Evolutionary conservation across 2,888 invertebrate genomes (phyloP), one percentile per base, ranked within the genome.

Genomic region (Mythimna albipuncta): DNA sequence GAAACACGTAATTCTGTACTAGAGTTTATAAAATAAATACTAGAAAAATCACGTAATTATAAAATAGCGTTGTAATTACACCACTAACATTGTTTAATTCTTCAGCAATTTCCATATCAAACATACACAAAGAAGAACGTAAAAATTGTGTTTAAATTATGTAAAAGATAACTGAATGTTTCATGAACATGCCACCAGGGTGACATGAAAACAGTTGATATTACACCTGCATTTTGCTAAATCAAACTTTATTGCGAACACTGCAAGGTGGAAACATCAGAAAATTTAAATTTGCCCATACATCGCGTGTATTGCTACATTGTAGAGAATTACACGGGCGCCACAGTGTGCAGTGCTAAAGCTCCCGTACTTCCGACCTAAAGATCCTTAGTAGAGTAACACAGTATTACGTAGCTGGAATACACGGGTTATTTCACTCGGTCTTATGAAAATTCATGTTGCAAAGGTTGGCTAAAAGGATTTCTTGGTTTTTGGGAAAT

Each of bases 381-480:
- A 44, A 64, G 64, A 83, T 82, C 61, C 57, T 62, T 71, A 69
- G 62, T 68, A 61, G 79, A 75, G 71, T 63, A 72, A 85, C 85
- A 85, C 77, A 19, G 75, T 69, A 68, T 63, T 63, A 76, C 64
- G 70, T 73, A 75, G 75, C 74, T 82, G 87, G 72, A 85, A 87
- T 64, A 79, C 82, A 62, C 71, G 44, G 65, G 54, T 55, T 69
- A 76, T 79, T 79, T 81, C 69, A 80, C 73, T 63, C 72, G 76
- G 77, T 77, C 72, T 84, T 87, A 86, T 87, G 86, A 86, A 86
- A 86, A 86, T 86, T 87, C 87, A 84, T 85, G 81, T 61, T 72
- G 79, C 77, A 75, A 84, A 76, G 76, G 85, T 84, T 80, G 64
- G 80, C 77, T 87, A 87, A 85, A 86, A 86, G 87, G 86, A 85